Base-by-base conservation (phyloP, 2,888 invertebrate species). In the Helobdella robusta region DNA sequence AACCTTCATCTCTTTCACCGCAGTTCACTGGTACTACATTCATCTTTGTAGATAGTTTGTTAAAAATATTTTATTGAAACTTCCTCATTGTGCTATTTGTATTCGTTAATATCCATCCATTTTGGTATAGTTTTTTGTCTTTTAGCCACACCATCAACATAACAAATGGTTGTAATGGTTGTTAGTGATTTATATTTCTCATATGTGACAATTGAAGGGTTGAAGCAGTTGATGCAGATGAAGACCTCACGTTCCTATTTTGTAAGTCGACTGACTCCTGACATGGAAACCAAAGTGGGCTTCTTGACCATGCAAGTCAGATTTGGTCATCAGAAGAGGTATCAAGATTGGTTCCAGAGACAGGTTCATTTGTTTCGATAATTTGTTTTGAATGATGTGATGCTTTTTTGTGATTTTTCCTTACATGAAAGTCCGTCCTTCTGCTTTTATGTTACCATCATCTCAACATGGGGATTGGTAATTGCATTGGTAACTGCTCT, bases 291-390 rank as follows among this genome's bases (percentile, higher is more conserved):
- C 73, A 92, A 92, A 82, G 83, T 93, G 62, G 87, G 87, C 18
- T 92, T 91, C 79, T 83, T 92, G 32, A 89, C 90, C 5, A 75
- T 76, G 8, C 76, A 78, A 69, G 77, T 76, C 61, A 46, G 66
- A 72, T 91, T 91, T 81, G 91, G 91, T 20, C 86, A 89, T 76
- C 91, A 91, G 78, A 91, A 91, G 81, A 84, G 91, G 66, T 89
- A 92, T 78, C 91, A 92, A 81, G 91, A 92, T 76, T 93, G 92
- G 92, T 91, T 92, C 81, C 90, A 91, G 80, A 84, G 88, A 74
- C 83, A 84, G 82, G 84, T 84, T 72, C 48, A n/a, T n/a, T n/a
- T n/a, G n/a, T n/a, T n/a, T n/a, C n/a, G n/a, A n/a, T n/a, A n/a
- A n/a, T n/a, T n/a, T n/a, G n/a, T n/a, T n/a, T n/a, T n/a, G n/a